A percentile compares a stretch with the other conserved stretches of the same genome.
phyloP scores from a whole-genome alignment of 2,113 vertebrate genomes.

The Nematolebias whitei region DNA sequence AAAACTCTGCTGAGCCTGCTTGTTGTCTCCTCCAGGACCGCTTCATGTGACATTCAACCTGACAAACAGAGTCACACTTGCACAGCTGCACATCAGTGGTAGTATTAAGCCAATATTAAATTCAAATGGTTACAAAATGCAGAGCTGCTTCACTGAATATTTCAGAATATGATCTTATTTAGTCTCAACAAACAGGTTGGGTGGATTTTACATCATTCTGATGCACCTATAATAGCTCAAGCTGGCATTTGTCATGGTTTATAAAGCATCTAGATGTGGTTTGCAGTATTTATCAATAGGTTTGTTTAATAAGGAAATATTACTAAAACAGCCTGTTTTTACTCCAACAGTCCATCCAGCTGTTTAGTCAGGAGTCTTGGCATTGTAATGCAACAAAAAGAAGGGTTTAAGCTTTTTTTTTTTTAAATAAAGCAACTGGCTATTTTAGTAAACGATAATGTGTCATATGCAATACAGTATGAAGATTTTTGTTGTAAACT shows the following conservation, averaged over 20 bases:
- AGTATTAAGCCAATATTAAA: too few species aligned
- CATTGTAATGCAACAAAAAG: neutral
- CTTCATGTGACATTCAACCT: neutral
- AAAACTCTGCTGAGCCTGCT: constrained; percentile 39
- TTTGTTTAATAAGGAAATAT: neutral
- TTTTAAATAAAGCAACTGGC: too few species aligned
- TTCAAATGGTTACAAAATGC: too few species aligned
- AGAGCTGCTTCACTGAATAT: too few species aligned
- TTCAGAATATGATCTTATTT: too few species aligned
- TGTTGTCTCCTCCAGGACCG: neutral
- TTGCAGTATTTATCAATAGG: neutral
- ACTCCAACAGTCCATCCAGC: neutral
- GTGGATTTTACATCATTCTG: neutral
- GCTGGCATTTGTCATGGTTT: neutral
- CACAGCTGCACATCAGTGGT: constrained; percentile 1
- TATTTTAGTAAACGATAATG: too few species aligned
- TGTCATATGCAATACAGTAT: too few species aligned
- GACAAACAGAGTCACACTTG: constrained; percentile 9
- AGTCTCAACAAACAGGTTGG: too few species aligned
- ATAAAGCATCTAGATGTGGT: neutral
- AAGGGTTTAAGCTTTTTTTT: neutral
- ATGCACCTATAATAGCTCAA: neutral
- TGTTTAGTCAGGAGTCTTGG: neutral
- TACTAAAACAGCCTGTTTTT: neutral
- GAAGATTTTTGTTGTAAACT: too few species aligned